These are phyloP conservation scores for Cyclina sinensis DNA, from an alignment of 1,140 invertebrate genomes.

Conservation along the genomic window DNA sequence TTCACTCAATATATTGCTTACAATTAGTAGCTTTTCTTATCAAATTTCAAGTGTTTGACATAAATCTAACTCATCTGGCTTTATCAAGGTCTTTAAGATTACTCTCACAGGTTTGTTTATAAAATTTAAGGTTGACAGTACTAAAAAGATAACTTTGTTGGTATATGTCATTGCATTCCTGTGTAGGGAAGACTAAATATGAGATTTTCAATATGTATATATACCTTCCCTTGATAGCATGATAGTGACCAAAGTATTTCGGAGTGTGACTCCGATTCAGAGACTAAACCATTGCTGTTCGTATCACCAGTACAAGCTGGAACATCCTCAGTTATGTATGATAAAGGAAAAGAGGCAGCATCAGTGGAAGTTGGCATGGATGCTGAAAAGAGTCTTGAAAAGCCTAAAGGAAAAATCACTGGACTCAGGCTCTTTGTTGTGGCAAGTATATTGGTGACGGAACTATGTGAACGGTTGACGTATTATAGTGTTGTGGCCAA, in stretches of 20 bases:
- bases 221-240: neutral
- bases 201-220: neutral
- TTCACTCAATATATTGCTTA: too few species aligned
- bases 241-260: conserved; percentile 25
- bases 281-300: neutral
- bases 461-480: conserved; percentile 77
- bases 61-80: neutral
- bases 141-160: neutral
- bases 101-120: neutral
- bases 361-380: neutral
- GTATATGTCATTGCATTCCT: neutral
- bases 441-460: conserved; percentile 70
- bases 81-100: neutral
- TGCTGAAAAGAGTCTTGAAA: neutral
- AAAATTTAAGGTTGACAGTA: neutral
- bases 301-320: neutral
- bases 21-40: too few species aligned
- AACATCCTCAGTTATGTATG: neutral
- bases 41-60: neutral
- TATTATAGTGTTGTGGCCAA: conserved; percentile 78
- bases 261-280: neutral
- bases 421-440: conserved; percentile 55
- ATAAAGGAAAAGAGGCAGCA: neutral
- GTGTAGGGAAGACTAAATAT: neutral
- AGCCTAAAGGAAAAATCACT: conserved; percentile 33